Conservation (phyloP, 2,797 vertebrate species). For the Lophotriccus pileatus region DNA sequence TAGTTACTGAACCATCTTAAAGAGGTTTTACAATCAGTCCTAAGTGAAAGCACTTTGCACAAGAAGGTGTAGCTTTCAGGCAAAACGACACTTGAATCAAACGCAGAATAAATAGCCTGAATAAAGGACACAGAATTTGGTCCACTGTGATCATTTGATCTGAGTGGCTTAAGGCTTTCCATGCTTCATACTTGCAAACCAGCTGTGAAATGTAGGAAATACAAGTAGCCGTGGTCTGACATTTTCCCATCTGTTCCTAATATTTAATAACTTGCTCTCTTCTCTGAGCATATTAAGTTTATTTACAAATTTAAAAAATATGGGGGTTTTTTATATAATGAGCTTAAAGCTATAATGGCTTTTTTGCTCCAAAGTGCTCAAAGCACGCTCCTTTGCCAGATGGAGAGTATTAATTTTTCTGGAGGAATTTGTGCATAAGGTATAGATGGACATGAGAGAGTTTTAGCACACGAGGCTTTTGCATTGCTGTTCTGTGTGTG, state of each 20-base stretch:
- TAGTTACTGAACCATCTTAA: not conserved
- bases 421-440: not conserved
- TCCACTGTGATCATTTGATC: conserved; percentile 38
- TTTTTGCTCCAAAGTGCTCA: conserved; percentile 18
- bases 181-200: conserved; percentile 18
- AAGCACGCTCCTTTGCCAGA: not conserved
- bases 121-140: conserved; percentile 8
- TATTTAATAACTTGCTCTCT: conserved; percentile 51
- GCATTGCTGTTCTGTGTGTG: not conserved
- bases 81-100: conserved; percentile 33
- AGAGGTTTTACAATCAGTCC: not conserved
- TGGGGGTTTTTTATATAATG: conserved; percentile 25
- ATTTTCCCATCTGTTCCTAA: conserved; percentile 48
- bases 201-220: conserved; percentile 55
- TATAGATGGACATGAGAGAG: not conserved
- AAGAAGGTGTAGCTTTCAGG: conserved; percentile 28
- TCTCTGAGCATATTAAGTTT: conserved; percentile 39
- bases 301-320: conserved; percentile 47
- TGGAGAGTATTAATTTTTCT: conserved; percentile 21
- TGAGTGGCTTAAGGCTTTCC: conserved; percentile 15
- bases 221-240: conserved; percentile 1
- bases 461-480: not conserved
- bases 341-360: conserved; percentile 8
- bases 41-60: not conserved
- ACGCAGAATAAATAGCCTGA: conserved; percentile 24